phyloP scores from a whole-genome alignment of 2,113 vertebrate species.

The Hucho hucho region DNA sequence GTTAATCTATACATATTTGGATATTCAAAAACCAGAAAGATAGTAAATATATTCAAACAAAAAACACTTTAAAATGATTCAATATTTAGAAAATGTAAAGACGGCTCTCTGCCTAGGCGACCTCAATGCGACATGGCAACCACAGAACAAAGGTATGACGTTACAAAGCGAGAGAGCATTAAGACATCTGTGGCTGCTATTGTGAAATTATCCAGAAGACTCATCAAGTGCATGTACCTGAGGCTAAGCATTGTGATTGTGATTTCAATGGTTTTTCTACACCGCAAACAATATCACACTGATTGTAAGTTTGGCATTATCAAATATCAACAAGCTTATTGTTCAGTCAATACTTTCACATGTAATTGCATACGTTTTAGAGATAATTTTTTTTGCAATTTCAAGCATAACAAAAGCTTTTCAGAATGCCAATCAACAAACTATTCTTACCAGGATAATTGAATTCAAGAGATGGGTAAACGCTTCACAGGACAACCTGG shows the following conservation, averaged over 20 bases:
- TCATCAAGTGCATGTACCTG: not conserved
- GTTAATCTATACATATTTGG: too few species aligned
- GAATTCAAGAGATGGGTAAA: not conserved
- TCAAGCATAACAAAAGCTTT: not conserved
- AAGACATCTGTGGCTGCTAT: too few species aligned
- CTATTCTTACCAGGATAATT: not conserved
- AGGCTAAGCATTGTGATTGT: not conserved
- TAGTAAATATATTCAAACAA: too few species aligned
- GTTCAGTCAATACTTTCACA: not conserved
- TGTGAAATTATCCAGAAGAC: not conserved
- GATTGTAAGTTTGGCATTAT: not conserved
- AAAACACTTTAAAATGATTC: too few species aligned
- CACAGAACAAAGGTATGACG: not conserved
- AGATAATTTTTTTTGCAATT: not conserved
- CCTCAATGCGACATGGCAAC: too few species aligned
- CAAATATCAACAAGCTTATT: not conserved
- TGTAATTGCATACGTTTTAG: not conserved
- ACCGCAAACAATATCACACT: not conserved
- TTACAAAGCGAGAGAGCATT: not conserved
- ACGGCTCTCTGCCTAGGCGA: too few species aligned
- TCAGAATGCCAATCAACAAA: not conserved
- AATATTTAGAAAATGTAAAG: too few species aligned
- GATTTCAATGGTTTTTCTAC: not conserved
- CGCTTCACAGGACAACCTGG: not conserved
- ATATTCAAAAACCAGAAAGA: too few species aligned